Conservation (phyloP, 2,113 vertebrate genomes). For the Cryptomyrus ogoouensis region DNA sequence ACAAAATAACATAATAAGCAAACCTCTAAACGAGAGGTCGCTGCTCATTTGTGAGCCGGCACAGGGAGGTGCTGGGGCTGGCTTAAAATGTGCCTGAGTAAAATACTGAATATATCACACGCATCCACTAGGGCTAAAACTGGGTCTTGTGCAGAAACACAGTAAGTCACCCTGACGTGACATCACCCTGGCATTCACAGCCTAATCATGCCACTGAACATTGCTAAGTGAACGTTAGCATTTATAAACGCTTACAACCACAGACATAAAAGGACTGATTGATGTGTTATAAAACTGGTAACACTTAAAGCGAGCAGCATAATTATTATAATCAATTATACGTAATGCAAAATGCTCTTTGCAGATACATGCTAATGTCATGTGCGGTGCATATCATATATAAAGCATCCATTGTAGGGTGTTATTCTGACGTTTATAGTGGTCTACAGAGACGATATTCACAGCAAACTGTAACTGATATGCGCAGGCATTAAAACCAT, state of each 20-base stretch:
- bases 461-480: not conserved
- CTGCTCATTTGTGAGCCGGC: slow-evolving; percentile 14
- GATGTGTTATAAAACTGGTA: slow-evolving; percentile 1
- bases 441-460: not conserved
- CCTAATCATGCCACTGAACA: not conserved
- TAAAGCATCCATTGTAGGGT: not conserved
- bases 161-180: not conserved
- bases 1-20: not conserved
- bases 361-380: not conserved
- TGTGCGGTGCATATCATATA: not conserved
- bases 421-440: not conserved
- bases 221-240: not conserved
- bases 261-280: not conserved
- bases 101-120: not conserved
- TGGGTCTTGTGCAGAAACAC: not conserved
- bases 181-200: not conserved
- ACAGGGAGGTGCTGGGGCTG: not conserved
- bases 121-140: not conserved
- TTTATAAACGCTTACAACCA: not conserved
- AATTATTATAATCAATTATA: not conserved
- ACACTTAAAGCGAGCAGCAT: not conserved
- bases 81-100: not conserved
- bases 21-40: slow-evolving; percentile 18
- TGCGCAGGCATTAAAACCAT: not conserved
- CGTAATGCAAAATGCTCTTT: not conserved